Evolutionary conservation across 1,140 invertebrate species (phyloP), one percentile per base, ranked within the genome.

Genomic region (Anadara kagoshimensis): DNA sequence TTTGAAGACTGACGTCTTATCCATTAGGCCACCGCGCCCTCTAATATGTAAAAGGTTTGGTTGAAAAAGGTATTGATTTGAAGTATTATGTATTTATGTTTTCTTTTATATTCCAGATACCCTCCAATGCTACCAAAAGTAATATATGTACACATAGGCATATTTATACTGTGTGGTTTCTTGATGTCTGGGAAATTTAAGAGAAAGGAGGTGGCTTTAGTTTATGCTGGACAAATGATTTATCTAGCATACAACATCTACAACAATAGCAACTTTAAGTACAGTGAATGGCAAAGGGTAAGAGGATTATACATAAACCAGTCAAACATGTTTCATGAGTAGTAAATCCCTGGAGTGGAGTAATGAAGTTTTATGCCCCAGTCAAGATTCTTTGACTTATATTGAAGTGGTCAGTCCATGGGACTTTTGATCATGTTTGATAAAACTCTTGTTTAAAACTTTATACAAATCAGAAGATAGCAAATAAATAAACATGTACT

Each of bases 201-300:
- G 54, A 62, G 57, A 26, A 84, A 83, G 44, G 75, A 77, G 47
- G 73, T 79, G 0, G 70, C 76, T 5, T 59, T 86, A 11, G 69
- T 86, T 5, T 84, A 82, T 57, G 69, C 76, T 47, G 83, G 83
- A 26, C 85, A 85, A 61, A 47, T 84, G 59, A 24, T 81, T 0
- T 82, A 76, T 49, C 79, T 86, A 66, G 82, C 82, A 8, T 78
- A 80, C 59, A 83, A 67, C 11, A 74, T 83, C 20, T 85, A 80
- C 64, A 78, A 67, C 24, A 85, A 83, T 56, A 36, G 58, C 29
- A 75, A 78, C 18, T 56, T 84, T 16, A 58, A 69, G 11, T 85
- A 85, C 57, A 76, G 72, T 41, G 69, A 84, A 53, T 83, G 83
- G 79, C 75, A 78, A 11, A 69, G 78, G 79, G 83, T 85, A 69